These are phyloP conservation scores for Strix occidentalis DNA, from an alignment of 2,797 vertebrate species.

Conservation along the genomic window DNA sequence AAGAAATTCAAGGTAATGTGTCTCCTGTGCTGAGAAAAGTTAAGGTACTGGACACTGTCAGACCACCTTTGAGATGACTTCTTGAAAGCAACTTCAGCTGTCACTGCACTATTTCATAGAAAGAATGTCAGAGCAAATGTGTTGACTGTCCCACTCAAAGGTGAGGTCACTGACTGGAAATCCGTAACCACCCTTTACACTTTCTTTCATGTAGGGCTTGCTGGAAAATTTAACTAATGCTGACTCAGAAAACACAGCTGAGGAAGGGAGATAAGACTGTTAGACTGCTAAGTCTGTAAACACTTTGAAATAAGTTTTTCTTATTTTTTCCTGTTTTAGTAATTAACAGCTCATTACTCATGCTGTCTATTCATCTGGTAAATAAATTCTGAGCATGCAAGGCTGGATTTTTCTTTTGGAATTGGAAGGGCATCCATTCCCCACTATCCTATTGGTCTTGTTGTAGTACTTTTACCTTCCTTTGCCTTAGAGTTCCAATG, in stretches of 20 bases:
- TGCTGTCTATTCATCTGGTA: neutral
- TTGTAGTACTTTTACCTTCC: neutral
- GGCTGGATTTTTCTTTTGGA: neutral
- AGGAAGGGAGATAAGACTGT: slow-evolving; percentile 77
- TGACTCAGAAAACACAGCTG: slow-evolving; percentile 76
- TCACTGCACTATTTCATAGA: slow-evolving; percentile 42
- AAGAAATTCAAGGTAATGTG: neutral
- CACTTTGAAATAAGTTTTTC: neutral
- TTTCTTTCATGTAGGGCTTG: slow-evolving; percentile 53
- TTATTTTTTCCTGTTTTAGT: slow-evolving; percentile 47
- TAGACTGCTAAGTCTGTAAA: slow-evolving; percentile 57
- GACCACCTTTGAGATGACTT: neutral
- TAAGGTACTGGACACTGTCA: neutral
- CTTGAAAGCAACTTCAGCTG: slow-evolving; percentile 19
- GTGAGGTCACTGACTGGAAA: slow-evolving; percentile 75
- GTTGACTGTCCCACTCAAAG: slow-evolving; percentile 53
- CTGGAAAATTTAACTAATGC: slow-evolving; percentile 79
- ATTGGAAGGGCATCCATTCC: neutral
- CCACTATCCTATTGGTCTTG: neutral
- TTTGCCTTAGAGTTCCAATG: neutral
- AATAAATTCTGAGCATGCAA: neutral
- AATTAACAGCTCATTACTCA: slow-evolving; percentile 6
- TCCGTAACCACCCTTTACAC: slow-evolving; percentile 42
- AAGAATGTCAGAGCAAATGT: slow-evolving; percentile 7
- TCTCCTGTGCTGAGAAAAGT: neutral